A percentile compares a stretch with the other conserved stretches of the same genome.
Conservation (phyloP, 2,113 vertebrate species). For the Pelvicachromis taeniatus region DNA sequence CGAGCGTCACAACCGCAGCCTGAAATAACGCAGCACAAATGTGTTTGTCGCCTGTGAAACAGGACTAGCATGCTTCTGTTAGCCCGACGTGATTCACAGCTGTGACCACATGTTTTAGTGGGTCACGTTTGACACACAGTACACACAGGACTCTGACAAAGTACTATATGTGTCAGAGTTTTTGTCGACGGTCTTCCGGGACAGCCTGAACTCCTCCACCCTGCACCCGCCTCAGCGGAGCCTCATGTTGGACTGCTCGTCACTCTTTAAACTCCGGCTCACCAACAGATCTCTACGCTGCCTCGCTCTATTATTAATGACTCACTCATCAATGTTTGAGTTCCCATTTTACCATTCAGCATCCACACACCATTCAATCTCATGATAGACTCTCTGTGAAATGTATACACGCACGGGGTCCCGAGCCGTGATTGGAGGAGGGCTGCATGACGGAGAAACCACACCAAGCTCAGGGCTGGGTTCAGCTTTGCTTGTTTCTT, state of each 20-base stretch:
- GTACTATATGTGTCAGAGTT: neutral
- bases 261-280: neutral
- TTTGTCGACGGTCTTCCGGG: neutral
- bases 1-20: neutral
- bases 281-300: neutral
- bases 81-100: neutral
- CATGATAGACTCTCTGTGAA: neutral
- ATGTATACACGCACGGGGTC: neutral
- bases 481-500: neutral
- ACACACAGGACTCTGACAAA: neutral
- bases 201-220: neutral
- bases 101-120: accelerated
- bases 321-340: constrained; percentile 27
- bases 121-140: neutral
- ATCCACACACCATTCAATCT: neutral
- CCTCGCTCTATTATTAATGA: constrained; percentile 16
- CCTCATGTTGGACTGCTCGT: neutral
- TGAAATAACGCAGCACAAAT: neutral
- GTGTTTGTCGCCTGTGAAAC: neutral
- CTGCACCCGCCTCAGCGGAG: neutral
- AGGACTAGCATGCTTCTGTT: neutral
- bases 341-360: neutral
- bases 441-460: accelerated
- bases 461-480: neutral
- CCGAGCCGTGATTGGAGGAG: neutral